Percentiles rank a stretch among this genome's conserved stretches.
Conservation (phyloP, 2,888 invertebrate genomes). For the Morinoia aosen region DNA sequence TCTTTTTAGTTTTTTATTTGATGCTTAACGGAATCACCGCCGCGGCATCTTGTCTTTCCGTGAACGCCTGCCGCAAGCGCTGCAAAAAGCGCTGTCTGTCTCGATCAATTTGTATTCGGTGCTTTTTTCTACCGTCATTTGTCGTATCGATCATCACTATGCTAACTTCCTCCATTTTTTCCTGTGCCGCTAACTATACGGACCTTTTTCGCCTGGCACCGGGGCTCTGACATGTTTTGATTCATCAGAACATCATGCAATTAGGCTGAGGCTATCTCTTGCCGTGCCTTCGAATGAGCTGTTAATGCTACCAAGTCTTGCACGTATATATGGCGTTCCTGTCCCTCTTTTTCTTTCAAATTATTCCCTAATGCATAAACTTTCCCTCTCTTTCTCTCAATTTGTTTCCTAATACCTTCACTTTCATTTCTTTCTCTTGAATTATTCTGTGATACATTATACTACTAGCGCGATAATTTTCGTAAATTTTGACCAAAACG, state of each 20-base stretch:
- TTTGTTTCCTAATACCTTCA: too few species aligned
- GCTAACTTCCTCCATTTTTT: background rate
- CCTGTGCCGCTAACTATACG: background rate
- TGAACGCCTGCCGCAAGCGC: background rate
- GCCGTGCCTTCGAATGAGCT: background rate
- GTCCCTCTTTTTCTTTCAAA: background rate
- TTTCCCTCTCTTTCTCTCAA: too few species aligned
- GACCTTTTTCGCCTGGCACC: background rate
- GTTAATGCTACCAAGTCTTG: background rate
- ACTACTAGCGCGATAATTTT: too few species aligned
- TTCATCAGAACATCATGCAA: background rate
- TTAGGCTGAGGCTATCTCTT: background rate
- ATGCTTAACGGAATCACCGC: constrained; percentile 4
- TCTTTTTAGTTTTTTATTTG: background rate
- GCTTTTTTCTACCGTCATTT: background rate
- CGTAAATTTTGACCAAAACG: too few species aligned
- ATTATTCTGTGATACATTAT: too few species aligned
- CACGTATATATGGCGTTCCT: background rate
- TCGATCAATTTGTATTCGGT: background rate
- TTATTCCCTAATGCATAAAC: background rate
- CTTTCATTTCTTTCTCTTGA: too few species aligned
- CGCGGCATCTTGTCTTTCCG: background rate
- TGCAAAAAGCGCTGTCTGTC: background rate
- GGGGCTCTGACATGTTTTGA: background rate
- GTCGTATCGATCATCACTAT: background rate